Conservation (phyloP, 2,888 invertebrate species). For the Watsonalla binaria region DNA sequence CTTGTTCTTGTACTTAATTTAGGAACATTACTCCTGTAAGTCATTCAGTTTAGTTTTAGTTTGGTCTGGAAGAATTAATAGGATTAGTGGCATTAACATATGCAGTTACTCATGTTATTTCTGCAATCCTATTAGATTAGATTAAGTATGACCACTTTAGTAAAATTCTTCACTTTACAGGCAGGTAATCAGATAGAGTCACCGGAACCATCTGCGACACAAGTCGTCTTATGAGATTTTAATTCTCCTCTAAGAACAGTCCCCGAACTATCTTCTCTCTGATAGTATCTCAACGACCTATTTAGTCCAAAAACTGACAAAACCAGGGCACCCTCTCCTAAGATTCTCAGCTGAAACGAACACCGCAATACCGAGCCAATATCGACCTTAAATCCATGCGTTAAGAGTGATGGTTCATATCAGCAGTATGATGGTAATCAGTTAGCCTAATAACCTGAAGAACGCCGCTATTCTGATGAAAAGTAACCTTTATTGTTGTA, state of each 20-base stretch:
- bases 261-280: slow-evolving; percentile 9
- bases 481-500: neutral
- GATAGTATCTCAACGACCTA: slow-evolving; percentile 54
- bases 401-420: slow-evolving; percentile 3
- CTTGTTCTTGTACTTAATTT: too few relatives aligned
- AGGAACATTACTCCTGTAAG: too few relatives aligned
- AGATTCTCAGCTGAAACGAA: slow-evolving; percentile 36
- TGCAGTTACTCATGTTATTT: too few relatives aligned
- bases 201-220: too few relatives aligned
- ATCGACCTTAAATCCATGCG: neutral
- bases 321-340: slow-evolving; percentile 40
- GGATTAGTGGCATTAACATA: too few relatives aligned
- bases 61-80: too few relatives aligned
- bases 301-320: slow-evolving; percentile 56
- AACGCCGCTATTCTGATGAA: neutral
- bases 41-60: too few relatives aligned
- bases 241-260: slow-evolving; percentile 2
- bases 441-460: slow-evolving; percentile 51
- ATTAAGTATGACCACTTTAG: too few relatives aligned
- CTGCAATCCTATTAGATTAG: too few relatives aligned
- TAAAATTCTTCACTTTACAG: too few relatives aligned
- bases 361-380: slow-evolving; percentile 10
- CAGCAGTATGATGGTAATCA: slow-evolving; percentile 47
- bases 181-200: too few relatives aligned
- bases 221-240: neutral